A percentile compares a stretch with the other conserved stretches of the same genome.
Evolutionary conservation across 2,113 vertebrate genomes (phyloP).

Genomic region (Gasterosteus nipponicus): DNA sequence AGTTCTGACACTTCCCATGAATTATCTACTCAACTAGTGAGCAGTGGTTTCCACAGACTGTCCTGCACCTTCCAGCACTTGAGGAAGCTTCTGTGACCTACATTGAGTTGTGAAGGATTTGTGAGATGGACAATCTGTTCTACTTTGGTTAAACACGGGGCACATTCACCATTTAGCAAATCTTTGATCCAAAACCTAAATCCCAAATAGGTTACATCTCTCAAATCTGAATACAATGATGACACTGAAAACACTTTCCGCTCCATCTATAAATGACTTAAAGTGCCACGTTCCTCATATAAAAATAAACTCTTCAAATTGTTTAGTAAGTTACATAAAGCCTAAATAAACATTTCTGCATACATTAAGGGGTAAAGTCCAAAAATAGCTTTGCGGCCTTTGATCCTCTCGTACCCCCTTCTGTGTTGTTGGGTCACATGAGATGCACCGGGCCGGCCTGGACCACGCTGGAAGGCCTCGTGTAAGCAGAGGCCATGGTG

Average conservation of each 20-base stretch:
- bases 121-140: slow-evolving; percentile 38
- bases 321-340: slow-evolving; percentile 76
- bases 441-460: slow-evolving; percentile 76
- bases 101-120: slow-evolving; percentile 41
- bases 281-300: slow-evolving; percentile 83
- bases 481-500: slow-evolving; percentile 75
- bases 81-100: slow-evolving; percentile 31
- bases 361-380: slow-evolving; percentile 71
- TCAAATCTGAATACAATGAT: slow-evolving; percentile 66
- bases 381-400: slow-evolving; percentile 76
- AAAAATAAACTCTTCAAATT: slow-evolving; percentile 84
- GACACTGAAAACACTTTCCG: slow-evolving; percentile 71
- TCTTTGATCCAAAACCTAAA: slow-evolving; percentile 60
- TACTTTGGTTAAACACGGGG: slow-evolving; percentile 51
- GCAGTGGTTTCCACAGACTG: slow-evolving; percentile 35
- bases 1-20: slow-evolving; percentile 2
- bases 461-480: slow-evolving; percentile 74
- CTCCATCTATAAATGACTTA: slow-evolving; percentile 80
- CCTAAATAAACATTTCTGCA: slow-evolving; percentile 80
- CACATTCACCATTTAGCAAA: slow-evolving; percentile 63
- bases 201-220: slow-evolving; percentile 70
- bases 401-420: slow-evolving; percentile 68
- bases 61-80: slow-evolving; percentile 20
- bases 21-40: slow-evolving; percentile 26
- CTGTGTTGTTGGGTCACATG: slow-evolving; percentile 75